These are phyloP conservation scores for Acleris holmiana DNA, from an alignment of 2,888 invertebrate genomes.

Conservation along the genomic window DNA sequence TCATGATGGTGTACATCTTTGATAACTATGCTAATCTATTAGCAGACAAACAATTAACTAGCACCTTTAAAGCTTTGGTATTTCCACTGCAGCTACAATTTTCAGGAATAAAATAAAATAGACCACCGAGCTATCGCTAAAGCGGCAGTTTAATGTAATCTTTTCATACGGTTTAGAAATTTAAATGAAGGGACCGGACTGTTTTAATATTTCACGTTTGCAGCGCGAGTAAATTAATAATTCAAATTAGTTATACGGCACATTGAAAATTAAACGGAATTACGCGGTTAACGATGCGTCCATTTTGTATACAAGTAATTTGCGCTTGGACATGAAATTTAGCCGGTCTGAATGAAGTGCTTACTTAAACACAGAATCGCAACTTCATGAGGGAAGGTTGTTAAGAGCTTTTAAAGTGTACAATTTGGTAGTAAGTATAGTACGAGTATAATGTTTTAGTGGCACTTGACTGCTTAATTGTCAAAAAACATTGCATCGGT, in stretches of 20 bases:
- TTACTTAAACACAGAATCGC: background rate
- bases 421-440: too few relatives aligned
- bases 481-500: too few relatives aligned
- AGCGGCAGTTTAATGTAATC: slow-evolving; percentile 49
- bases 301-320: slow-evolving; percentile 42
- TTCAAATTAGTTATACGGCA: slow-evolving; percentile 68
- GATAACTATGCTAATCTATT: too few relatives aligned
- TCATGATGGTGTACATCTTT: too few relatives aligned
- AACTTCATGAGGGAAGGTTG: background rate
- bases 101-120: background rate
- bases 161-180: slow-evolving; percentile 65
- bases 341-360: background rate
- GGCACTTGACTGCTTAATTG: too few relatives aligned
- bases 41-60: too few relatives aligned
- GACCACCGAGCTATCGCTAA: background rate
- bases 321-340: slow-evolving; percentile 19
- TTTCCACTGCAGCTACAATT: too few relatives aligned
- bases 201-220: slow-evolving; percentile 65
- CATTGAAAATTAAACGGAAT: slow-evolving; percentile 66
- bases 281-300: slow-evolving; percentile 53
- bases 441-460: too few relatives aligned
- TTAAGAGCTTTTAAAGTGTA: background rate
- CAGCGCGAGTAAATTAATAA: slow-evolving; percentile 69
- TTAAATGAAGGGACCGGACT: slow-evolving; percentile 67
- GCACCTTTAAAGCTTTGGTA: too few relatives aligned